These are phyloP conservation scores for Pogonus chalceus DNA, from an alignment of 1,140 invertebrate genomes.

Conservation along the genomic window DNA sequence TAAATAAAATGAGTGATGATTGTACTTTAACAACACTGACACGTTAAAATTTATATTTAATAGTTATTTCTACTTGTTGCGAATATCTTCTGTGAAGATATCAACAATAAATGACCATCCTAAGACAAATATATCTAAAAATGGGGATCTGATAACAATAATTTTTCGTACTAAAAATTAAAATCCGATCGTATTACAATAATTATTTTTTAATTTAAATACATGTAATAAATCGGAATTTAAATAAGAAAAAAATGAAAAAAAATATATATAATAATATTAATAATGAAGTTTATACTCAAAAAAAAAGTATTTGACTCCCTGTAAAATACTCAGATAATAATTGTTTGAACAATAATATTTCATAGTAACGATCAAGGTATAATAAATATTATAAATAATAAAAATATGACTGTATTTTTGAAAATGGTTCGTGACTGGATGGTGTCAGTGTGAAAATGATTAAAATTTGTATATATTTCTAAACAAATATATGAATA, in stretches of 20 bases:
- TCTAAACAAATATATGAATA: conserved; percentile 25
- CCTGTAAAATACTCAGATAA: conserved; percentile 5
- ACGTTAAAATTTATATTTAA: conserved; percentile 16
- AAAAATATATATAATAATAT: conserved; percentile 12
- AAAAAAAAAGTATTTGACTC: conserved; percentile 6
- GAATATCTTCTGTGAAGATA: conserved; percentile 52
- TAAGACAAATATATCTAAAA: conserved; percentile 23
- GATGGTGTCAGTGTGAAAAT: conserved; percentile 26
- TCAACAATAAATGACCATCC: conserved; percentile 17
- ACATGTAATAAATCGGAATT: conserved; percentile 19
- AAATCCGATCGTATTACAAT: conserved; percentile 21
- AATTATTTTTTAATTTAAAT: conserved; percentile 28
- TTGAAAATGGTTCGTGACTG: conserved; percentile 20
- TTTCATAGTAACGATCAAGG: conserved; percentile 11
- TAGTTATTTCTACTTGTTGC: conserved; percentile 45
- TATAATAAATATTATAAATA: conserved; percentile 16
- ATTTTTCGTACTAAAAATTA: conserved; percentile 37
- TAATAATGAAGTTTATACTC: conserved; percentile 11
- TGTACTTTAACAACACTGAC: conserved; percentile 33
- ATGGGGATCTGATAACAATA: conserved; percentile 43
- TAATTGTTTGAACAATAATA: conserved; percentile 10
- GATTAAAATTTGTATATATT: conserved; percentile 25
- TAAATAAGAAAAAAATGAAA: conserved; percentile 10
- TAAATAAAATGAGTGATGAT: conserved; percentile 28
- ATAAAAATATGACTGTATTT: conserved; percentile 12